Evolutionary conservation across 2,113 vertebrate genomes (phyloP).

Genomic region (Donacobius atricapilla): DNA sequence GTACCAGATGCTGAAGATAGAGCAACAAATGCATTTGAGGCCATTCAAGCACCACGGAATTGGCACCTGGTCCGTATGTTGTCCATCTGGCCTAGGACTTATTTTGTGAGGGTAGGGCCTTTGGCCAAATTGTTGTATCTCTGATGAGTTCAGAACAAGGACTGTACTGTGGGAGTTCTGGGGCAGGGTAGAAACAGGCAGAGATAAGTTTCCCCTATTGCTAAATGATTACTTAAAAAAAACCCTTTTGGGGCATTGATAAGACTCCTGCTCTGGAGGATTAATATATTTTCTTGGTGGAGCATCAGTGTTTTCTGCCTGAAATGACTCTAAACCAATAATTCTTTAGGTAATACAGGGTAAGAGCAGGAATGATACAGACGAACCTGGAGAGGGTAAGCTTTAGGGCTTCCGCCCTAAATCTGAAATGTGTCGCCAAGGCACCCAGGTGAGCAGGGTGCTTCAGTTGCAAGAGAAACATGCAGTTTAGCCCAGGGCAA

Average conservation of each 20-base stretch:
- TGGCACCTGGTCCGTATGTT: not conserved
- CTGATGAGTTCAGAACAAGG: not conserved
- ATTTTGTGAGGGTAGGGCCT: not conserved
- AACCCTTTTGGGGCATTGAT: not conserved
- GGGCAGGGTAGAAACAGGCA: not conserved
- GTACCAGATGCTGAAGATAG: not conserved
- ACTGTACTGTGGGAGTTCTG: not conserved
- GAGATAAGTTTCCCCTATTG: not conserved
- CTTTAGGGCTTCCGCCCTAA: not conserved
- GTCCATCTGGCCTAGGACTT: not conserved
- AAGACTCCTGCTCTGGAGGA: not conserved
- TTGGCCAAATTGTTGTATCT: not conserved
- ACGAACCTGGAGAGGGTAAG: not conserved
- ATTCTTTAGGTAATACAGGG: not conserved
- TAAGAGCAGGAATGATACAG: not conserved
- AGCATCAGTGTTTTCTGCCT: not conserved
- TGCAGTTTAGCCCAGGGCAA: not conserved
- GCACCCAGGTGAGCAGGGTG: not conserved
- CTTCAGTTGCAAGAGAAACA: not conserved
- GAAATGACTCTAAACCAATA: not conserved
- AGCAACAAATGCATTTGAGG: not conserved
- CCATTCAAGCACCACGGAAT: not conserved
- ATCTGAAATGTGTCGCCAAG: not conserved
- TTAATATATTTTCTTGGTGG: not conserved
- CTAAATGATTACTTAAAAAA: not conserved